Evolutionary conservation across 2,113 vertebrate genomes (phyloP).

Genomic region (Okapia johnstoni): DNA sequence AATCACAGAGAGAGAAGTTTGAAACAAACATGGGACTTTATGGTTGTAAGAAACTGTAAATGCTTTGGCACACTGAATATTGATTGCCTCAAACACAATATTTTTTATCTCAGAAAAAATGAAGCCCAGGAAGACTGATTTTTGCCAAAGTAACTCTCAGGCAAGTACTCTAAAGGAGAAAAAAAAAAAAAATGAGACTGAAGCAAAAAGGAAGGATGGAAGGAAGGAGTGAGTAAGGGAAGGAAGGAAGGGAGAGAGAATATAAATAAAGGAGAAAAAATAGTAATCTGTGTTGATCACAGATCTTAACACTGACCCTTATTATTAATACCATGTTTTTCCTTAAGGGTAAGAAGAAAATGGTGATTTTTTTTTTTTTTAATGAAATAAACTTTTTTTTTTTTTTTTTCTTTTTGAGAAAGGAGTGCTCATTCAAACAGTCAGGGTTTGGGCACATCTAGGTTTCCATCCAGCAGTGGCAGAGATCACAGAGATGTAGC

Average conservation of each 20-base stretch:
- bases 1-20: background rate
- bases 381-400: background rate
- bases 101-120: background rate
- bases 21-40: background rate
- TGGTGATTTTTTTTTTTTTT: background rate
- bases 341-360: background rate
- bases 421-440: background rate
- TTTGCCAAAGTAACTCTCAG: background rate
- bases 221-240: background rate
- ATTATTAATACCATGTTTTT: background rate
- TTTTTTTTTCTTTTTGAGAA: background rate
- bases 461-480: background rate
- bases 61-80: background rate
- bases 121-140: background rate
- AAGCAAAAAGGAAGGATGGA: background rate
- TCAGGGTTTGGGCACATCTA: background rate
- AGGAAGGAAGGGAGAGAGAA: background rate
- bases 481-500: background rate
- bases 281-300: background rate
- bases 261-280: background rate
- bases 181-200: background rate
- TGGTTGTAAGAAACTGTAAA: background rate
- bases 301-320: background rate
- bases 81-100: background rate
- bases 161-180: background rate